These are phyloP conservation scores for Cranoglanis bouderius DNA, from an alignment of 2,113 vertebrate genomes.

Conservation along the genomic window DNA sequence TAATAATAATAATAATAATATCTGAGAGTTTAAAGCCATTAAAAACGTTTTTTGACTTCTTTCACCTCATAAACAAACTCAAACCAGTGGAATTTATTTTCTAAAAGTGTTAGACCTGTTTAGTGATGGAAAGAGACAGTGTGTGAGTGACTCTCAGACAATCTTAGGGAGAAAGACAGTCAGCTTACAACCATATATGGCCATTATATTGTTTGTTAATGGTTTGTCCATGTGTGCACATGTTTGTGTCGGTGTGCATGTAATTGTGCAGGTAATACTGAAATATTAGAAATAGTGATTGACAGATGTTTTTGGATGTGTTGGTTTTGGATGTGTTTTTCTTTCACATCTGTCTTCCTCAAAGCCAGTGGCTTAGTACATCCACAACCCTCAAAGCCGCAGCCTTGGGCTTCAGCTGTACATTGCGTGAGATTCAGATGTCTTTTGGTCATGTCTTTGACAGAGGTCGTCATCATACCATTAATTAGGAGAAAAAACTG, in stretches of 20 bases:
- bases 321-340: slow-evolving; percentile 64
- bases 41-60: neutral
- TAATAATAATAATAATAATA: neutral
- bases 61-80: neutral
- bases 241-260: slow-evolving; percentile 1
- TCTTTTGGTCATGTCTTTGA: slow-evolving; percentile 66
- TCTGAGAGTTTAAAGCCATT: neutral
- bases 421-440: slow-evolving; percentile 71
- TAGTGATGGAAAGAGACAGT: neutral
- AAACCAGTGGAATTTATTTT: neutral
- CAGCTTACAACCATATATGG: neutral
- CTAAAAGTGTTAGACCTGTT: neutral
- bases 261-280: slow-evolving; percentile 45
- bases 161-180: neutral
- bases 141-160: neutral
- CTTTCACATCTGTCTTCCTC: slow-evolving; percentile 66
- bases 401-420: slow-evolving; percentile 58
- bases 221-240: neutral
- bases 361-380: slow-evolving; percentile 58
- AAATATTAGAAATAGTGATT: slow-evolving; percentile 47
- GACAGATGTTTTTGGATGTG: slow-evolving; percentile 53
- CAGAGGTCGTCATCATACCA: slow-evolving; percentile 69
- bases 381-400: slow-evolving; percentile 54
- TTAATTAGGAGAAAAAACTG: slow-evolving; percentile 75
- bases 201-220: slow-evolving; percentile 9